Evolutionary conservation across 2,797 vertebrate species (phyloP).

Genomic region (Craterocephalus amniculus): DNA sequence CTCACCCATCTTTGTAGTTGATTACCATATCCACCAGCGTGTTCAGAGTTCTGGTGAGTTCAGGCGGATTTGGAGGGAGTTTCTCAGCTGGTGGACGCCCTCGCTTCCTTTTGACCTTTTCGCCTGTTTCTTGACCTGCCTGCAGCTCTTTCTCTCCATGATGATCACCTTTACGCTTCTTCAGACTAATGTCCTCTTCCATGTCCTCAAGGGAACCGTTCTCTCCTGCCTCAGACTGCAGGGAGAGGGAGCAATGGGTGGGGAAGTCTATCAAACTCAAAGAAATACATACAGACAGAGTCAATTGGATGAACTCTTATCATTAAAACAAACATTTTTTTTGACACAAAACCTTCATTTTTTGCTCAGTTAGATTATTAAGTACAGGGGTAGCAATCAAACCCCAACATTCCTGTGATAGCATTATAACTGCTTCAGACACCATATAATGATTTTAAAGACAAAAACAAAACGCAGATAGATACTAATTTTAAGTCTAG

Average conservation of each 20-base stretch:
- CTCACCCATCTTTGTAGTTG: slow-evolving; percentile 98
- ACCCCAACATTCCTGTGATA: slow-evolving; percentile 9
- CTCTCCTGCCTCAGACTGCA: slow-evolving; percentile 86
- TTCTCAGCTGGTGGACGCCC: slow-evolving; percentile 97
- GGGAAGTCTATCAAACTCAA: slow-evolving; percentile 41
- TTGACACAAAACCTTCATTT: neutral
- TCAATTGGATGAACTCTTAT: neutral
- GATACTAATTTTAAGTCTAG: neutral
- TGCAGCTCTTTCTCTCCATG: slow-evolving; percentile 87
- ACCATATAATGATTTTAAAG: slow-evolving; percentile 3
- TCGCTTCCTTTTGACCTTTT: slow-evolving; percentile 95
- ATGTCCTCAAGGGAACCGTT: slow-evolving; percentile 94
- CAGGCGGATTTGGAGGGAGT: slow-evolving; percentile 94
- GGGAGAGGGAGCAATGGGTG: slow-evolving; percentile 28
- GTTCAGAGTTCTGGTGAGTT: slow-evolving; percentile 96
- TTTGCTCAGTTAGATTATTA: neutral
- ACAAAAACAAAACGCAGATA: slow-evolving; percentile 17
- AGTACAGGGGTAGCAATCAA: neutral
- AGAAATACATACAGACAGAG: slow-evolving; percentile 1
- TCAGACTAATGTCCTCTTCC: slow-evolving; percentile 94
- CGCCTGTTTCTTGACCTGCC: slow-evolving; percentile 86
- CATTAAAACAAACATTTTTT: neutral
- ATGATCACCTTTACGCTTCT: slow-evolving; percentile 93
- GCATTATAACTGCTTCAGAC: neutral
- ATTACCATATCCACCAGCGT: slow-evolving; percentile 97